phyloP scores from a whole-genome alignment of 2,888 invertebrate genomes.

The Nephrotoma flavescens region DNA sequence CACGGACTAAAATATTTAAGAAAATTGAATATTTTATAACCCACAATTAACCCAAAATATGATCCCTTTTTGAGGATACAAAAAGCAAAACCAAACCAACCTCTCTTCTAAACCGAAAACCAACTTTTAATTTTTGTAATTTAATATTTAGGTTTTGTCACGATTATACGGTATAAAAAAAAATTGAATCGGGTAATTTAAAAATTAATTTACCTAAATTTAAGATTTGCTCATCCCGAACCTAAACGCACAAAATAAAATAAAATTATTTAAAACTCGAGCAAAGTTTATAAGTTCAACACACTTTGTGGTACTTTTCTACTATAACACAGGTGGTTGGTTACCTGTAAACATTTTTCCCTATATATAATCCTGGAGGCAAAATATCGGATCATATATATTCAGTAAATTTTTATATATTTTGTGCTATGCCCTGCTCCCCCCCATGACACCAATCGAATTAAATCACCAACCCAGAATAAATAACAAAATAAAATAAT shows the following conservation, averaged over 20 bases:
- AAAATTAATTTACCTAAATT: not conserved
- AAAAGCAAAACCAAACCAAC: no score
- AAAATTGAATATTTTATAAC: no score
- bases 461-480: not conserved
- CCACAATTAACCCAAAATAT: no score
- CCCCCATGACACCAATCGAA: not conserved
- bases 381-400: not conserved
- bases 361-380: not conserved
- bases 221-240: not conserved
- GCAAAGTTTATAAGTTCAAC: not conserved
- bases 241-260: no score
- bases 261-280: not conserved
- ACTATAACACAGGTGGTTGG: not conserved
- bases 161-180: not conserved
- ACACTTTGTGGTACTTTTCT: not conserved
- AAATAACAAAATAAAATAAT: not conserved
- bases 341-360: not conserved
- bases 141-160: not conserved
- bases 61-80: no score
- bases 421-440: not conserved
- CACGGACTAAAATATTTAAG: no score
- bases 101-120: not conserved
- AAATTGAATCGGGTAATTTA: not conserved
- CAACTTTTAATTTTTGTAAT: not conserved
- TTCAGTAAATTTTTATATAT: not conserved